Evolutionary conservation across 2,113 vertebrate species (phyloP).

Genomic region (Salvelinus namaycush): DNA sequence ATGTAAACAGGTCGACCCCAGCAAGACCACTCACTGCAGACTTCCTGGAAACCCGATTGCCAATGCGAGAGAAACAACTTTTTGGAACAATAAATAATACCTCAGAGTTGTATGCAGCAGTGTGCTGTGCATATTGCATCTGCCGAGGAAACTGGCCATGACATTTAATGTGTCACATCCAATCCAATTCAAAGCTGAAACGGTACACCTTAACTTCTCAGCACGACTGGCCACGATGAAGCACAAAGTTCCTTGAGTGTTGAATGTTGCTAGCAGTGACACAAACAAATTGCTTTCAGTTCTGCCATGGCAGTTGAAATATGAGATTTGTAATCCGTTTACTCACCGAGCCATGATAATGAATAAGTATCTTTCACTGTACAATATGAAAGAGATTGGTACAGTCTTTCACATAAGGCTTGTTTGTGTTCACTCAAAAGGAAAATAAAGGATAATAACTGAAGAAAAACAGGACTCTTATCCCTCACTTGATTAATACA

Average conservation of each 20-base stretch:
- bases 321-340: conserved; percentile 14
- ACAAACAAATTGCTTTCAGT: conserved; percentile 42
- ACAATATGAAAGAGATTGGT: not conserved
- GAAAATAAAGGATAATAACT: conserved; percentile 3
- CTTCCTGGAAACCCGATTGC: conserved; percentile 9
- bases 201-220: not conserved
- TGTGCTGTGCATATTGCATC: conserved; percentile 4
- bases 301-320: conserved; percentile 19
- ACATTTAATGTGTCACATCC: conserved; percentile 43
- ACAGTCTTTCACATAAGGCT: conserved; percentile 26
- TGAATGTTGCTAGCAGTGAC: conserved; percentile 30
- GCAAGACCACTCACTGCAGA: not conserved
- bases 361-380: conserved; percentile 2
- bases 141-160: conserved; percentile 37
- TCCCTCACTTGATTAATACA: conserved; percentile 5
- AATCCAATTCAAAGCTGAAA: conserved; percentile 31
- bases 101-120: not conserved
- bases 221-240: conserved; percentile 14
- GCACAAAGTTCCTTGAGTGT: not conserved
- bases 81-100: conserved; percentile 4
- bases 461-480: conserved; percentile 26
- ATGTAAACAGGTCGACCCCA: conserved; percentile 20
- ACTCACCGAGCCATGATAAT: not conserved
- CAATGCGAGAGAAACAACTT: not conserved
- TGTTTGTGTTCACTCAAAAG: conserved; percentile 10